A percentile compares a stretch with the other conserved stretches of the same genome.
Conservation (phyloP, 1,140 invertebrate genomes). For the Aphelenchoides fujianensis region DNA sequence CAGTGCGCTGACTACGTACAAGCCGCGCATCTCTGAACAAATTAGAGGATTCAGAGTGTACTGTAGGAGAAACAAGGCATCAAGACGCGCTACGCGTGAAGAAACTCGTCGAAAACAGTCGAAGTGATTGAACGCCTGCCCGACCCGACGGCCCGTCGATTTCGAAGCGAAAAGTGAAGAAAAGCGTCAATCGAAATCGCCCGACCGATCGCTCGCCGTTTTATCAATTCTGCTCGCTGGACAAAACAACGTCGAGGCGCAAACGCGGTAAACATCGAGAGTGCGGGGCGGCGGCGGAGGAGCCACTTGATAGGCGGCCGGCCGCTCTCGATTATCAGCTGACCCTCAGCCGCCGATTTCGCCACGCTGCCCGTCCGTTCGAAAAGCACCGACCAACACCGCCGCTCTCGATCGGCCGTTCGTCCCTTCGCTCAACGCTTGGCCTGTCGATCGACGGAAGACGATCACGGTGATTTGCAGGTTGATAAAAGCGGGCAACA, state of each 20-base stretch:
- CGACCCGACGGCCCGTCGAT: neutral
- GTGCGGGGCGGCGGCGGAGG: neutral
- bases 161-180: neutral
- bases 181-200: neutral
- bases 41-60: no score
- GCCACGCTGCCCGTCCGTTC: no score
- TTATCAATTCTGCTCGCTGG: neutral
- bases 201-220: neutral
- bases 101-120: neutral
- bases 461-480: no score
- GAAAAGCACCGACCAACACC: neutral
- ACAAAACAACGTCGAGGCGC: neutral
- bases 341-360: neutral
- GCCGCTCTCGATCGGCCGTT: no score
- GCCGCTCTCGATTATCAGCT: neutral
- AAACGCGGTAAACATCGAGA: neutral
- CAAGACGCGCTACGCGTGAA: neutral
- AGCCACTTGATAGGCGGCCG: no score
- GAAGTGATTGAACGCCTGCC: neutral
- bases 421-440: no score
- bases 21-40: no score
- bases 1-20: neutral
- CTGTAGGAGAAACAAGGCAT: no score
- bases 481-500: no score
- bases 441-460: no score